phyloP scores from a whole-genome alignment of 2,888 invertebrate genomes.

The Panorpa germanica region DNA sequence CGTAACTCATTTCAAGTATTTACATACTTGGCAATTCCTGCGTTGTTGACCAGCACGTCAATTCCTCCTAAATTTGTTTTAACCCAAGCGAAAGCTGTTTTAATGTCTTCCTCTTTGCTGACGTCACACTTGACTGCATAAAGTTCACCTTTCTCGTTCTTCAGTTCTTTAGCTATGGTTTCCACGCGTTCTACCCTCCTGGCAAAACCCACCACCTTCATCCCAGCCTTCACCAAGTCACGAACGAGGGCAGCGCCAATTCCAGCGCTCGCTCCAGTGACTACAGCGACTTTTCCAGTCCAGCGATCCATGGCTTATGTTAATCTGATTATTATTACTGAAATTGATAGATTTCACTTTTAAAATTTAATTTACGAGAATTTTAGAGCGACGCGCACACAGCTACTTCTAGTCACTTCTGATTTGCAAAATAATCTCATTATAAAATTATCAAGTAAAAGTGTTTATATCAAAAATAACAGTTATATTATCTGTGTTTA shows the following conservation, averaged over 20 bases:
- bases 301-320: constrained; percentile 19
- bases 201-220: constrained; percentile 8
- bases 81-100: constrained; percentile 28
- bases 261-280: constrained; percentile 27
- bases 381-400: too few species aligned
- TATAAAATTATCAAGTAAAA: too few species aligned
- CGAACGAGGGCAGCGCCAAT: constrained; percentile 24
- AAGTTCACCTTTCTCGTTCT: too few species aligned
- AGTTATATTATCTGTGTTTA: too few species aligned
- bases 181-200: constrained; percentile 6
- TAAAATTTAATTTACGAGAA: too few species aligned
- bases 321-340: too few species aligned
- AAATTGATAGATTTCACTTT: too few species aligned
- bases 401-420: too few species aligned
- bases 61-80: constrained; percentile 28
- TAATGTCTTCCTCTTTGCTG: constrained; percentile 29
- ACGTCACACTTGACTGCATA: constrained; percentile 29
- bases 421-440: too few species aligned
- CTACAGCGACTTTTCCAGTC: constrained; percentile 21
- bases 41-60: constrained; percentile 38
- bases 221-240: constrained; percentile 6
- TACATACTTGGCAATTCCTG: constrained; percentile 26
- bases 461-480: too few species aligned
- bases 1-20: too few species aligned
- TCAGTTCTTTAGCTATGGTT: too few species aligned